phyloP scores from a whole-genome alignment of 2,888 invertebrate genomes.

The Neuroscelio doddi region DNA sequence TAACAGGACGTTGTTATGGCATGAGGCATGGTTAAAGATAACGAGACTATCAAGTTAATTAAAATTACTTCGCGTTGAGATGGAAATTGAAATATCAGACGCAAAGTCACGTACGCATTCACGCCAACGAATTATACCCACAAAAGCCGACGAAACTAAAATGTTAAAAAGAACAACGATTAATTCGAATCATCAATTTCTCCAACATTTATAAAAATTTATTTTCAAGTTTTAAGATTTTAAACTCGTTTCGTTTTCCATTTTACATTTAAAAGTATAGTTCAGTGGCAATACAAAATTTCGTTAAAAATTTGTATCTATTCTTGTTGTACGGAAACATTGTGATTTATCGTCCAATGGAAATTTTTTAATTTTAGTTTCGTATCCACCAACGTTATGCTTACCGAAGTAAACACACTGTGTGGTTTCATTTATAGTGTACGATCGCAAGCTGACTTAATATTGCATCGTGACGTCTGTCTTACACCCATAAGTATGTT shows the following conservation, averaged over 20 bases:
- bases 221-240: too few species aligned
- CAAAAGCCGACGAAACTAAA: too few species aligned
- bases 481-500: background rate
- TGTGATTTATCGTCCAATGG: background rate
- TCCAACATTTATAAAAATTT: too few species aligned
- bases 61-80: conserved; percentile 29
- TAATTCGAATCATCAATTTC: too few species aligned
- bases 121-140: background rate
- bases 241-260: background rate
- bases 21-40: conserved; percentile 31
- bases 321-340: too few species aligned
- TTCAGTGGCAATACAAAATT: background rate
- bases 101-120: conserved; percentile 15
- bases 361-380: background rate
- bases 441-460: background rate
- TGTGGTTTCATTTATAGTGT: conserved; percentile 1
- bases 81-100: conserved; percentile 32
- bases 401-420: background rate
- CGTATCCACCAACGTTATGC: background rate
- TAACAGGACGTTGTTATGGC: conserved; percentile 27
- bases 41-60: conserved; percentile 44
- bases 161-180: too few species aligned
- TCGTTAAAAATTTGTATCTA: background rate
- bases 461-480: background rate
- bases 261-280: background rate